Evolutionary conservation across 2,797 vertebrate genomes (phyloP).

Genomic region (Oreortyx pictus): DNA sequence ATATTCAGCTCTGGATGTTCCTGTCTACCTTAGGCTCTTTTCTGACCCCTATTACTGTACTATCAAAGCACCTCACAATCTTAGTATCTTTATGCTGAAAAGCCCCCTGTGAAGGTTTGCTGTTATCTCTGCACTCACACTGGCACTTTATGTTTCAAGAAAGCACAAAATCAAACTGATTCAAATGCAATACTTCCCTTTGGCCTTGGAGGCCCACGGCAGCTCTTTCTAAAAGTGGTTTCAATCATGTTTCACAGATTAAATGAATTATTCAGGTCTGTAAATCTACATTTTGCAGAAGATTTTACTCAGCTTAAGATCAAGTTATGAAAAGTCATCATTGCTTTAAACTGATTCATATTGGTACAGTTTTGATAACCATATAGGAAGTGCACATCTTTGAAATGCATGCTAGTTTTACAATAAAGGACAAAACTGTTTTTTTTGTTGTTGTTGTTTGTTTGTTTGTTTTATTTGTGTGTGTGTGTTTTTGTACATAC

Average conservation of each 20-base stretch:
- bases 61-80: constrained; percentile 47
- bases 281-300: constrained; percentile 67
- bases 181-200: constrained; percentile 67
- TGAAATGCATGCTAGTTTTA: background rate
- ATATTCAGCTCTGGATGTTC: background rate
- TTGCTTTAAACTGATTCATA: constrained; percentile 44
- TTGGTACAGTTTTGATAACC: background rate
- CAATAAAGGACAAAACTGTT: background rate
- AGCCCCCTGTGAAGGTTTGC: background rate
- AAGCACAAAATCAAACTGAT: constrained; percentile 64
- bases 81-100: background rate
- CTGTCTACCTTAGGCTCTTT: background rate
- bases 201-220: constrained; percentile 69
- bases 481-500: background rate
- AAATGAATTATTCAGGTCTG: constrained; percentile 73
- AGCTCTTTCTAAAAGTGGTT: constrained; percentile 67
- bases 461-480: background rate
- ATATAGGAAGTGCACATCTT: background rate
- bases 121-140: constrained; percentile 36
- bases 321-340: constrained; percentile 44
- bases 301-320: constrained; percentile 50
- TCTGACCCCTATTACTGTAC: constrained; percentile 42
- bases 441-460: too few species aligned
- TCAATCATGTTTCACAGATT: constrained; percentile 69
- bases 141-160: constrained; percentile 70